Evolutionary conservation across 2,113 vertebrate genomes (phyloP).

Genomic region (Eclectus roratus): DNA sequence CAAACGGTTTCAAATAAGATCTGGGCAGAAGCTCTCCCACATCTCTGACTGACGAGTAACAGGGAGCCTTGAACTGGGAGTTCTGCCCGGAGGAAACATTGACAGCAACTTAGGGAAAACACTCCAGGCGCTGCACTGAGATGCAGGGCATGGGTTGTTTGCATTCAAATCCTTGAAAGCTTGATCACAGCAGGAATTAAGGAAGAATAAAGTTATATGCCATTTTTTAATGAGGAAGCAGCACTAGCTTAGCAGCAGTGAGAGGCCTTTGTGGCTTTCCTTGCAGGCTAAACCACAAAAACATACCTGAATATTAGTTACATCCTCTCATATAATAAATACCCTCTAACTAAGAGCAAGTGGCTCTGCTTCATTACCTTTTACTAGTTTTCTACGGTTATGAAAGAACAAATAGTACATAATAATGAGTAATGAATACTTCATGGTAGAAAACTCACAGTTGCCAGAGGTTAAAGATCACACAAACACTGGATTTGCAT

Average conservation of each 20-base stretch:
- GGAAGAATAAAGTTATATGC: background rate
- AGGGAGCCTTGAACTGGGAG: background rate
- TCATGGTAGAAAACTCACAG: background rate
- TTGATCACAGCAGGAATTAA: background rate
- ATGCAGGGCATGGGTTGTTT: accelerated
- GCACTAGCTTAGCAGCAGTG: background rate
- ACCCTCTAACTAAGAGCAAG: background rate
- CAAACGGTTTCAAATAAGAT: background rate
- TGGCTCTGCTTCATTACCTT: constrained; percentile 38
- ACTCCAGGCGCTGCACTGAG: background rate
- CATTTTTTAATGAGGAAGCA: background rate
- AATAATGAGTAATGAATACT: constrained; percentile 25
- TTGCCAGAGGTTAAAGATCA: background rate
- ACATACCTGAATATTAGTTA: constrained; percentile 12
- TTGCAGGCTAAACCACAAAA: background rate
- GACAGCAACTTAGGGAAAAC: background rate
- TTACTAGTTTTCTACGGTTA: background rate
- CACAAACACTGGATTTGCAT: background rate
- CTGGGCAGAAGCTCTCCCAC: background rate
- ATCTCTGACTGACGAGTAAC: background rate
- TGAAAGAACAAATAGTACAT: constrained; percentile 26
- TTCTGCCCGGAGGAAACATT: background rate
- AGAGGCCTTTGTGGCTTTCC: background rate
- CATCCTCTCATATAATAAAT: background rate
- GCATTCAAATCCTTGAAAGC: background rate